Evolutionary conservation across 1,140 invertebrate genomes (phyloP), one percentile per base, ranked within the genome.

Genomic region (Drosophila athabasca): DNA sequence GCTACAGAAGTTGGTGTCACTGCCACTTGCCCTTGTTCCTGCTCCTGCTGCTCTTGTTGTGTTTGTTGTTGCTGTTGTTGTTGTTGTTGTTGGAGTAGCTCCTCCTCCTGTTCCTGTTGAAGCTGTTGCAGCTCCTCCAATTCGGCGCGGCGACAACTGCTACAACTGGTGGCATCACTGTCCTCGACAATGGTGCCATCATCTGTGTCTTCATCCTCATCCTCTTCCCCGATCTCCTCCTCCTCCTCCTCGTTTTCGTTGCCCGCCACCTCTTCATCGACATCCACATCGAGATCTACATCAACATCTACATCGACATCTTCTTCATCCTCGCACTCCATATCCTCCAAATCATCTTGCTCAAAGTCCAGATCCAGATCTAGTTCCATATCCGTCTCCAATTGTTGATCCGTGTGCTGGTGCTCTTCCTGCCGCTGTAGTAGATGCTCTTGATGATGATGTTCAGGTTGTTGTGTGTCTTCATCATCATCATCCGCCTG

Each of bases 151-250:
- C 61, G 54, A 57, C 82, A 87, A 57, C 82, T 87, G 26, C 82
- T 87, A 50, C 82, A 87, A 54, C 82, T 87, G 49, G 82, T 87
- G 49, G 82, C 82, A 87, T 87, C 82, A 66, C 82, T 87, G 19
- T 87, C 82, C 53, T 87, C 82, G 15, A 87, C 83, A 11, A 87
- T 87, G 41, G 77, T 82, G 8, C 54, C 81, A 53, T 77, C 82
- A n/a, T 79, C 76, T 22, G 79, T 50, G 1, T 68, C 59, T 4
- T 15, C 75, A 13, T 57, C 61, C 0, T 53, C 46, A 0, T 43
- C 13, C 22, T 62, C 48, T 6, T 13, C 35, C 24, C 35, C 43
- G 3, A 19, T 15, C 22, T 54, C 51, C 2, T 15, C 15, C 3
- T 15, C 15, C 3, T 41, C 48, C 0, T 31, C 17, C 2, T 50